Conservation (phyloP, 2,113 vertebrate genomes). For the Engystomops pustulosus region DNA sequence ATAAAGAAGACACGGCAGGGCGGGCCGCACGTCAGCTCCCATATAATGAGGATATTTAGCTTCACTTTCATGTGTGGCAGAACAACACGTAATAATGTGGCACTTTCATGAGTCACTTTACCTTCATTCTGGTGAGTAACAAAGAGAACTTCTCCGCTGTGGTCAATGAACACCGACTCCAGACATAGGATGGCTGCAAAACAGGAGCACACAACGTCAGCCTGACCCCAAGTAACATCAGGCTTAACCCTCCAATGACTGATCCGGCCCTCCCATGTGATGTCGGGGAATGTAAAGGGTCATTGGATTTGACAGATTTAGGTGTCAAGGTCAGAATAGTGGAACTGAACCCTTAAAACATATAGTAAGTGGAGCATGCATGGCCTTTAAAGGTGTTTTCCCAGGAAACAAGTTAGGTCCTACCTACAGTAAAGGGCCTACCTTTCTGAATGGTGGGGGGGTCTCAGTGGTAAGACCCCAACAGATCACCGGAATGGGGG, state of each 20-base stretch:
- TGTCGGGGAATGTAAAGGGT: too few relatives aligned
- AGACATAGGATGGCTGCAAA: slow-evolving; percentile 81
- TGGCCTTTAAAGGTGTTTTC: too few relatives aligned
- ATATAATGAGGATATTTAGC: neutral
- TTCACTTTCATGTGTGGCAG: neutral
- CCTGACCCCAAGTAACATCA: neutral
- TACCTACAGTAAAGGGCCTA: too few relatives aligned
- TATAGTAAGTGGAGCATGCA: too few relatives aligned
- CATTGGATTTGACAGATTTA: too few relatives aligned
- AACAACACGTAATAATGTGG: neutral
- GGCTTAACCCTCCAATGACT: neutral
- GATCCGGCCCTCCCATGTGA: too few relatives aligned
- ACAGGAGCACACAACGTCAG: slow-evolving; percentile 1
- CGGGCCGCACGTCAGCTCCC: neutral
- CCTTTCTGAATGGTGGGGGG: too few relatives aligned
- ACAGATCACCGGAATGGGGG: too few relatives aligned
- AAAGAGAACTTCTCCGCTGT: slow-evolving; percentile 81
- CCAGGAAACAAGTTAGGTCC: too few relatives aligned
- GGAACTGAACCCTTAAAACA: too few relatives aligned
- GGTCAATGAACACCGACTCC: slow-evolving; percentile 81
- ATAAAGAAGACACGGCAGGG: neutral
- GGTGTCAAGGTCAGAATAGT: too few relatives aligned
- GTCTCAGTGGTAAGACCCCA: too few relatives aligned
- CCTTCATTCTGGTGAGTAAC: slow-evolving; percentile 77
- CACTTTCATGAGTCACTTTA: slow-evolving; percentile 63